Conservation (phyloP, 2,888 invertebrate species). For the Epirrhoe tristata region DNA sequence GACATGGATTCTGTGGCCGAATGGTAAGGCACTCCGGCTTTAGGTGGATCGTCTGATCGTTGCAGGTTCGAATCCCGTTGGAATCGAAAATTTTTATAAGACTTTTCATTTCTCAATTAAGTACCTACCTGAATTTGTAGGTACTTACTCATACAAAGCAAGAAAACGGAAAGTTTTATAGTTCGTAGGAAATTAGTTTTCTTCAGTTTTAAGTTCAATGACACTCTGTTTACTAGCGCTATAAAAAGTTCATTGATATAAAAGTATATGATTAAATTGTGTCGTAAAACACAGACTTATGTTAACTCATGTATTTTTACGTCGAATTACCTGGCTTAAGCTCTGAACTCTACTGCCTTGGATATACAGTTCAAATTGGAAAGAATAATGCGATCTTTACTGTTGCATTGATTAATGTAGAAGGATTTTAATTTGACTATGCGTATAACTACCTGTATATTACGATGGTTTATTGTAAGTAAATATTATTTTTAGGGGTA, state of each 20-base stretch:
- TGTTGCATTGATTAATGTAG: constrained; percentile 15
- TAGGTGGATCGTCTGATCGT: no score
- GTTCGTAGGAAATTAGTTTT: constrained; percentile 16
- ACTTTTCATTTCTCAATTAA: no score
- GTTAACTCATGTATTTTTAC: constrained; percentile 35
- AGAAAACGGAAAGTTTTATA: constrained; percentile 11
- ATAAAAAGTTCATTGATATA: constrained; percentile 31
- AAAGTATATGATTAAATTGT: constrained; percentile 37
- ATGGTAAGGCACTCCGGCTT: no score
- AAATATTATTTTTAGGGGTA: no score
- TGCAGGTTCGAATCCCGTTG: no score
- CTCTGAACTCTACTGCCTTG: constrained; percentile 12
- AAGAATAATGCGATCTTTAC: background rate
- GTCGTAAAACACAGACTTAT: constrained; percentile 33
- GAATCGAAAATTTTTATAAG: no score
- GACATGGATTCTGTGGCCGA: no score
- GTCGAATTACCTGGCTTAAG: background rate
- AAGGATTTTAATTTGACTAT: background rate
- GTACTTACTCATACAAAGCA: background rate
- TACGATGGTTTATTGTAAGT: no score
- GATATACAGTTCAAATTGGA: constrained; percentile 11
- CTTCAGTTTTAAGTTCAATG: constrained; percentile 28
- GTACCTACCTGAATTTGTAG: no score
- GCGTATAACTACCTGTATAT: background rate
- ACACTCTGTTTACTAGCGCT: constrained; percentile 27